Conservation (phyloP, 2,888 invertebrate species). For the Ischnus inquisitorius region DNA sequence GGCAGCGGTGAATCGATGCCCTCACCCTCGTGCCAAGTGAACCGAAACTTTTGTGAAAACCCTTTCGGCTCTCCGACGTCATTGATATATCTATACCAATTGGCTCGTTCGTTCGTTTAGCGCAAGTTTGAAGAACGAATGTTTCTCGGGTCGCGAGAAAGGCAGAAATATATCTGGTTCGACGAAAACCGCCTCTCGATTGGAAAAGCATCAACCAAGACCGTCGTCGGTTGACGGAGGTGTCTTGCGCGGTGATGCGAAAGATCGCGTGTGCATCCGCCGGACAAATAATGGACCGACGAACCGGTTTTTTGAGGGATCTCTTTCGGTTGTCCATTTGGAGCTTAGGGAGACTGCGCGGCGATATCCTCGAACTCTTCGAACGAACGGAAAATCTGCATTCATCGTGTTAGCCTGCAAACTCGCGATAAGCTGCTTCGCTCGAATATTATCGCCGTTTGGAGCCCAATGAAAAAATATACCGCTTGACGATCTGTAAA, state of each 20-base stretch:
- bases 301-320: slow-evolving; percentile 69
- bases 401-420: slow-evolving; percentile 41
- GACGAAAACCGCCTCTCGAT: slow-evolving; percentile 3
- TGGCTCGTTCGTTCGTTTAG: not conserved
- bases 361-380: slow-evolving; percentile 27
- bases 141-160: not conserved
- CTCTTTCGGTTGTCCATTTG: not conserved
- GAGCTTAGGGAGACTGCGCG: not conserved
- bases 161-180: not conserved
- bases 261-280: slow-evolving; percentile 68
- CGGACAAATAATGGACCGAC: slow-evolving; percentile 68
- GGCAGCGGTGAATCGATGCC: slow-evolving; percentile 56
- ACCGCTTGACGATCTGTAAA: slow-evolving; percentile 54
- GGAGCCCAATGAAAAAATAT: slow-evolving; percentile 36
- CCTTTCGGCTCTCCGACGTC: not conserved
- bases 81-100: not conserved
- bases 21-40: slow-evolving; percentile 34
- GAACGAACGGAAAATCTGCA: slow-evolving; percentile 45
- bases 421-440: slow-evolving; percentile 59
- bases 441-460: slow-evolving; percentile 55
- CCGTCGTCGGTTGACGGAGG: slow-evolving; percentile 41
- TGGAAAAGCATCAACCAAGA: slow-evolving; percentile 23
- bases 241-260: slow-evolving; percentile 58
- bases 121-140: not conserved
- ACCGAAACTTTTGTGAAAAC: not conserved